phyloP scores from a whole-genome alignment of 2,888 invertebrate genomes.

The Drosophila prolongata region DNA sequence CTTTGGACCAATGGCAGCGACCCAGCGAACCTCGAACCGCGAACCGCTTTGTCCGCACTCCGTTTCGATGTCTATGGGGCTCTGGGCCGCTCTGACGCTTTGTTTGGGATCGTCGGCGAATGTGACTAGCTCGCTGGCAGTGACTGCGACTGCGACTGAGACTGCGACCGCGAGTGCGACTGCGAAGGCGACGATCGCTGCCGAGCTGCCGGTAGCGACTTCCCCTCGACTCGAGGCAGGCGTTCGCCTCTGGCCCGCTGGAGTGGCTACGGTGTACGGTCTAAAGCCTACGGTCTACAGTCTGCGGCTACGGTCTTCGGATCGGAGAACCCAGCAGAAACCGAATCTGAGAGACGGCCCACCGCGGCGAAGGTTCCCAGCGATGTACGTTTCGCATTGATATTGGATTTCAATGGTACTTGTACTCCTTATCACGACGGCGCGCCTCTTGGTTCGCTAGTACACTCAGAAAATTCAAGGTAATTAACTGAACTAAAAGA shows the following conservation, averaged over 20 bases:
- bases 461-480: conserved; percentile 5
- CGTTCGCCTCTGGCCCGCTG: conserved; percentile 26
- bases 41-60: conserved; percentile 62
- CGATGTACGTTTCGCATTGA: conserved; percentile 69
- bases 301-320: conserved; percentile 27
- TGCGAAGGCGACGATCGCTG: conserved; percentile 39
- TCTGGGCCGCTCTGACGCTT: conserved; percentile 60
- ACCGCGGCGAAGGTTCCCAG: conserved; percentile 47
- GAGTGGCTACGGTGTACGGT: conserved; percentile 14
- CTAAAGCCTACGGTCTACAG: conserved; percentile 14
- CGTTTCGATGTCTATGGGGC: conserved; percentile 61
- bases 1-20: conserved; percentile 31
- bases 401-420: conserved; percentile 73
- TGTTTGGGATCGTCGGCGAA: conserved; percentile 56
- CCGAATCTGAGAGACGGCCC: conserved; percentile 10
- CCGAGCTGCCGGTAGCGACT: conserved; percentile 49
- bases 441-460: conserved; percentile 9
- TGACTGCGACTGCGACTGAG: conserved; percentile 41
- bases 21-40: conserved; percentile 31
- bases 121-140: conserved; percentile 38
- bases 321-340: conserved; percentile 48
- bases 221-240: conserved; percentile 15
- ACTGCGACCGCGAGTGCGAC: conserved; percentile 33
- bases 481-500: no score
- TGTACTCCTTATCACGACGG: conserved; percentile 54